phyloP scores from a whole-genome alignment of 1,140 invertebrate species.

The Drosophila lowei region DNA sequence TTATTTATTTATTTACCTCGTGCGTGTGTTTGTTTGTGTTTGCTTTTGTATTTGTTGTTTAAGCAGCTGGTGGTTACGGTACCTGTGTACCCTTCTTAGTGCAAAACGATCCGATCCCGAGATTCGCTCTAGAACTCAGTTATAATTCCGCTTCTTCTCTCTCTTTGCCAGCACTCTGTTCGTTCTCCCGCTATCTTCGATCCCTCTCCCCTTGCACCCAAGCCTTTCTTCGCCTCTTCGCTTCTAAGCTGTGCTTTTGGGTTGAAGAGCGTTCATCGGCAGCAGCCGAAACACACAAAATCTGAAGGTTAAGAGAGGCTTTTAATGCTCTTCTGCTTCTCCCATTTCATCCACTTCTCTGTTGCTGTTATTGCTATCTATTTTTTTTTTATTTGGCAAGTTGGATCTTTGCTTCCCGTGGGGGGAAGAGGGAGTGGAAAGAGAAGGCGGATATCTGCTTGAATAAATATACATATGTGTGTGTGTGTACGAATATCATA shows the following conservation, averaged over 20 bases:
- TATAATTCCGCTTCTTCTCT: slow-evolving; percentile 3
- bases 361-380: no score
- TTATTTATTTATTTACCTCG: slow-evolving; percentile 42
- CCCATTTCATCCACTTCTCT: no score
- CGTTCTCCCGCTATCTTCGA: neutral
- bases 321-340: no score
- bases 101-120: neutral
- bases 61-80: slow-evolving; percentile 51
- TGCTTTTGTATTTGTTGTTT: slow-evolving; percentile 55
- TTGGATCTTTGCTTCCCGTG: neutral
- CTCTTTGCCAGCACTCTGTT: neutral
- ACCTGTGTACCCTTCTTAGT: slow-evolving; percentile 18
- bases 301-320: no score
- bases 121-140: slow-evolving; percentile 30
- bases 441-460: slow-evolving; percentile 23
- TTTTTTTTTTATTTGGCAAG: neutral
- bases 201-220: no score
- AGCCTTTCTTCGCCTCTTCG: no score
- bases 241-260: no score
- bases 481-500: slow-evolving; percentile 1
- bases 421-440: neutral
- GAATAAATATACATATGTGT: slow-evolving; percentile 36
- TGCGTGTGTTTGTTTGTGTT: slow-evolving; percentile 43
- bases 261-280: no score
- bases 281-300: no score